Evolutionary conservation across 2,113 vertebrate species (phyloP), one percentile per base, ranked within the genome.

Genomic region (Nothoprocta pentlandii): DNA sequence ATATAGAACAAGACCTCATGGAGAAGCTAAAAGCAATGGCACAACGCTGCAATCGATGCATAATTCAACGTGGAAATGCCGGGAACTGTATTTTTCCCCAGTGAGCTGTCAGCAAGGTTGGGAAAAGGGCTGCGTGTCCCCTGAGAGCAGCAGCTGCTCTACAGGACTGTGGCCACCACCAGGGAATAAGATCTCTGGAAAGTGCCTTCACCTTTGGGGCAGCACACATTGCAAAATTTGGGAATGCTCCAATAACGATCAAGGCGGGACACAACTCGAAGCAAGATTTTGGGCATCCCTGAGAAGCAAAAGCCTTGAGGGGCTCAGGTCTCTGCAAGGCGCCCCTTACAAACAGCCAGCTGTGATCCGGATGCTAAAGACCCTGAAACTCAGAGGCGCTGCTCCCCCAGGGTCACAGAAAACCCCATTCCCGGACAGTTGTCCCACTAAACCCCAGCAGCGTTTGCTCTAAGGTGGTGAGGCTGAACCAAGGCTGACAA

Each of bases 71-170:
- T 2, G 4, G 51, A 93, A 85, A 80, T 4, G n/a, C 69, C 3
- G 42, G 71, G 68, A 88, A 86, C 28, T 2, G 3, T 10, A 1
- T 83, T 39, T 59, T 76, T 53, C n/a, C n/a, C 17, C 4, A 4
- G 70, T 12, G 1, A 56, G 64, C 47, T 2, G 0, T 6, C 5
- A 1, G 32, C 1, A 1, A 82, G 61, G 69, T 46, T 76, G 44
- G 77, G 41, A 80, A 74, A 42, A 84, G n/a, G 1, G 10, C 19
- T 85, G 61, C 70, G 28, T 58, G 42, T 21, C 61, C 44, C 46
- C 66, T 80, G 39, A 61, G 54, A 81, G 63, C 46, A n/a, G 85
- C 42, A 73, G 87, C 34, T 25, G 59, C 82, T 91, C 73, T 53
- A 63, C 54, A 0, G 0, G 68, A 25, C 1, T 10, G 70, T 36